Conservation (phyloP, 2,113 vertebrate species). For the Barnardius zonarius region DNA sequence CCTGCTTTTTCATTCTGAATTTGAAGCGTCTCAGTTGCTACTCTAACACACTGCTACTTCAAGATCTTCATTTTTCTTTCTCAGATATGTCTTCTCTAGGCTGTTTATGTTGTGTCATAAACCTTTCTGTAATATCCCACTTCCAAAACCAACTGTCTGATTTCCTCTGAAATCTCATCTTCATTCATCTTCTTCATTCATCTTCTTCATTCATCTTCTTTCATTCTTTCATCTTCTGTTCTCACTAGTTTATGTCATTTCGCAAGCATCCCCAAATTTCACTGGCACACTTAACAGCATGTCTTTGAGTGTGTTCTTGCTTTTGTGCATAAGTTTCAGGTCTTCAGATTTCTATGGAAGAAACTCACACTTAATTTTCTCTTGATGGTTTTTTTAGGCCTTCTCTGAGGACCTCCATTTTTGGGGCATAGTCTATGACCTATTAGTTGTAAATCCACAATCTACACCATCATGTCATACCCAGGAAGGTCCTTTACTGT, state of each 20-base stretch:
- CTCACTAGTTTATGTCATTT: background rate
- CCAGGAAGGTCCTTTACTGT: too few species aligned
- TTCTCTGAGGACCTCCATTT: background rate
- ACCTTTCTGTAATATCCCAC: background rate
- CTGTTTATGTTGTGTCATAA: background rate
- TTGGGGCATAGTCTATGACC: background rate
- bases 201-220: background rate
- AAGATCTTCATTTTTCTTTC: background rate
- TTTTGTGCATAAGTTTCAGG: background rate
- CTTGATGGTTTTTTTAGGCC: background rate
- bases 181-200: background rate
- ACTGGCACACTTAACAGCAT: background rate
- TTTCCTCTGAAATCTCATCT: background rate
- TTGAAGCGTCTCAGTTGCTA: background rate
- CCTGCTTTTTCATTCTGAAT: background rate
- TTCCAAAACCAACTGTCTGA: rapidly evolving
- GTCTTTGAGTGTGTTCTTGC: background rate
- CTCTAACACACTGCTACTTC: background rate
- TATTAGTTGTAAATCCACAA: background rate
- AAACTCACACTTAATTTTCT: background rate
- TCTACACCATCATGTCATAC: too few species aligned
- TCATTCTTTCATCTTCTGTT: background rate
- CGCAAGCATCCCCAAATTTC: background rate
- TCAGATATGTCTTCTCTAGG: background rate
- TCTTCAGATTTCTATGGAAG: background rate